Evolutionary conservation across 2,797 vertebrate species (phyloP), one percentile per base, ranked within the genome.

Genomic region (Melanogrammus aeglefinus): DNA sequence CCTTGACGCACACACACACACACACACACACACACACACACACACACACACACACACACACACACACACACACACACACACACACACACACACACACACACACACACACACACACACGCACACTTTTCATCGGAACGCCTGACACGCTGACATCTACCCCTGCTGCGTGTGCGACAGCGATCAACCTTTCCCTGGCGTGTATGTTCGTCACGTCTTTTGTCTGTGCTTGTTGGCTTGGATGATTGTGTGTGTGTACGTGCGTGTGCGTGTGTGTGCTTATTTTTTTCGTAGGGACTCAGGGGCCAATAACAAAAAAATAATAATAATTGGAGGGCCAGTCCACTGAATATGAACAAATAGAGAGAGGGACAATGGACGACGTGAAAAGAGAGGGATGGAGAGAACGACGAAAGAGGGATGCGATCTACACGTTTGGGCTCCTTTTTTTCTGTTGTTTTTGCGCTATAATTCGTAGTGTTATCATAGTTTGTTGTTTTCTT

Each of bases 181-280:
- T 84, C 77, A 76, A 91, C 87, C 89, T 90, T 92, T 92, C 83
- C 85, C 85, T 18, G 44, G 72, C 76, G 63, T 74, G 69, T n/a
- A n/a, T 41, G 87, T 88, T 85, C 85, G 75, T 88, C 84, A 81
- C 84, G 14, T 86, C 84, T 85, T 91, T 90, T 91, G 89, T 92
- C 77, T 85, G 88, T 78, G 79, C 80, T 84, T 86, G 79, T 69
- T 81, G 79, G 86, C 81, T 84, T 75, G 82, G 82, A 41, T 87
- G 83, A 84, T 83, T 86, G 75, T 10, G 9, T 21, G 41, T 79
- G 88, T 72, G 87, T 71, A n/a, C 81, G 82, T 35, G 36, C 10
- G 76, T 73, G 51, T 57, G 73, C 38, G 74, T 41, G 51, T 24
- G 72, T 79, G 85, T 85, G 84, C 86, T 88, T 88, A 82, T 88